Conservation (phyloP, 1,140 invertebrate species). For the Temnothorax nylanderi region DNA sequence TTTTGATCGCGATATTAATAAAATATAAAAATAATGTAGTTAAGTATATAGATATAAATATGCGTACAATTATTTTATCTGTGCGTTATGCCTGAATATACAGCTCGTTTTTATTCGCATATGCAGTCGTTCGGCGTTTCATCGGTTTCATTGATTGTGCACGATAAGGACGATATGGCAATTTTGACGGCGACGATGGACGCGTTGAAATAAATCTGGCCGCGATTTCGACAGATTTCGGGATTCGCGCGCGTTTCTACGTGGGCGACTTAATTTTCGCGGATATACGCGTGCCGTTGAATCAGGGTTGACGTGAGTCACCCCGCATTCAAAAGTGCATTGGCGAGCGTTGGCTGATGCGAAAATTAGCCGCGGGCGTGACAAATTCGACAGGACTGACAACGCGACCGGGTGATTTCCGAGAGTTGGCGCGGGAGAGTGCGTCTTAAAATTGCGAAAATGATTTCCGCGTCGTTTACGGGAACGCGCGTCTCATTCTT, state of each 20-base stretch:
- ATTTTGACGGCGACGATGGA: conserved; percentile 20
- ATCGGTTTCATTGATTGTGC: conserved; percentile 45
- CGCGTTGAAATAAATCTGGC: conserved; percentile 56
- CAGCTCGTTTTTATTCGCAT: neutral
- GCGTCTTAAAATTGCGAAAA: conserved; percentile 11
- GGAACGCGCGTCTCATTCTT: neutral
- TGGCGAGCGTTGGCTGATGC: conserved; percentile 37
- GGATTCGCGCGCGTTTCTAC: neutral
- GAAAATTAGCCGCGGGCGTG: conserved; percentile 50
- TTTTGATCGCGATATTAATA: conserved; percentile 15
- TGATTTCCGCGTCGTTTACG: neutral
- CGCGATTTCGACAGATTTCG: conserved; percentile 56
- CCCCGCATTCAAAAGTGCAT: conserved; percentile 40
- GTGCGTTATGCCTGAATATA: neutral
- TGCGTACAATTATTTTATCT: neutral
- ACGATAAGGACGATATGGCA: neutral
- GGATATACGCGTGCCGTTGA: conserved; percentile 47
- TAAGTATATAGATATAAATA: neutral
- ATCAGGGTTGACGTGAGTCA: conserved; percentile 66
- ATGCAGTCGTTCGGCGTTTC: neutral
- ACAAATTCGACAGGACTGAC: conserved; percentile 53
- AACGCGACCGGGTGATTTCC: neutral
- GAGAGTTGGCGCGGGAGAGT: neutral
- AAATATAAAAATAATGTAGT: neutral
- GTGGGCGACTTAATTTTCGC: conserved; percentile 70